Base-by-base conservation (phyloP, 2,888 invertebrate species). In the Limenitis camilla region DNA sequence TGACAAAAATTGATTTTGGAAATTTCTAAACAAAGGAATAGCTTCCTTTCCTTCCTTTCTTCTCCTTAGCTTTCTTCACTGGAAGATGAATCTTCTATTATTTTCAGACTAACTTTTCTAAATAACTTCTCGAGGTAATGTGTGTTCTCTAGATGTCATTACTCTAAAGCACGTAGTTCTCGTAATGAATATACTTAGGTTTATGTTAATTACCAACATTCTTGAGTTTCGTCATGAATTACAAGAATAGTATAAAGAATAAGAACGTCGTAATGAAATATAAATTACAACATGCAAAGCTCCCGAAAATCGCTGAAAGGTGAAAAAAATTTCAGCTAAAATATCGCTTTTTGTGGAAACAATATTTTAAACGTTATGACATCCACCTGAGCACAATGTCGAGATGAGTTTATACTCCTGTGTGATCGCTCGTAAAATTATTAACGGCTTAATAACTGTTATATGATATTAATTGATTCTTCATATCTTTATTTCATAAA, bases 251-350 rank as follows among this genome's bases (percentile, higher is more conserved):
- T 73, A 75, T 78, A 78, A 78, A 72, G 71, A 72, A 69, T 55
- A 72, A 71, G 66, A 74, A 72, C 71, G 71, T 68, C 75, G 68
- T 81, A 82, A 83, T 80, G 81, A 79, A 80, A 77, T 80, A 82
- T 82, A 82, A 82, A 82, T 82, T 79, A 77, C 70, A 70, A 66
- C 68, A 74, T 64, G 72, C 73, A 74, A 78, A 79, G 76, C 71
- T 74, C 64, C 64, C 63, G 69, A 66, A 69, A 56, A 64, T 68
- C 36, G 42, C 48, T 38, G 51, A 73, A 74, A 72, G 68, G 69
- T 69, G 67, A 73, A 74, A 48, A 72, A 72, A 79, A 80, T 78
- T 79, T 74, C 69, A 67, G 69, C 69, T 71, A 63, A 78, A 81
- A 78, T 81, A 82, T 80, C 74, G 74, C 79, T 78, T 47, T 54